These are phyloP conservation scores for Spisula solida DNA, from an alignment of 2,888 invertebrate genomes.

Conservation along the genomic window DNA sequence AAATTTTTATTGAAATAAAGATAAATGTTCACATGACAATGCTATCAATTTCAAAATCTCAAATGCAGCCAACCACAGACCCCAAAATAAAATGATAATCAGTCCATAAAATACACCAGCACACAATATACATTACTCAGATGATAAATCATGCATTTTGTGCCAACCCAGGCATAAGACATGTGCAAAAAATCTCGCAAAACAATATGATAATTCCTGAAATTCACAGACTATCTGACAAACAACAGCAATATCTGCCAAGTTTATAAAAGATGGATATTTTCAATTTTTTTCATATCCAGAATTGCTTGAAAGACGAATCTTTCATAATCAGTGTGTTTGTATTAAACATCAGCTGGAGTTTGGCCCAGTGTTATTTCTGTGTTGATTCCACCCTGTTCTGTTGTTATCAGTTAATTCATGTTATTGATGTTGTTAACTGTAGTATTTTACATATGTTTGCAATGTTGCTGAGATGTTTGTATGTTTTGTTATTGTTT, in stretches of 20 bases:
- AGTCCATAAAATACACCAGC: not conserved
- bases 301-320: not conserved
- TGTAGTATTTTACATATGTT: conserved; percentile 5
- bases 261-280: conserved; percentile 16
- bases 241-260: conserved; percentile 19
- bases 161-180: conserved; percentile 26
- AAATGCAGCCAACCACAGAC: not conserved
- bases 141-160: conserved; percentile 17
- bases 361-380: not conserved
- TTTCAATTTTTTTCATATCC: conserved; percentile 11
- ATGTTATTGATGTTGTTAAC: conserved; percentile 11
- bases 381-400: not conserved
- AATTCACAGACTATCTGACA: conserved; percentile 15
- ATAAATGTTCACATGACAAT: too few relatives aligned
- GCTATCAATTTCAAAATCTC: too few relatives aligned
- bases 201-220: not conserved
- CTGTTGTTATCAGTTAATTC: not conserved
- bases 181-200: not conserved
- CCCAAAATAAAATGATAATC: not conserved
- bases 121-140: not conserved
- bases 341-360: conserved; percentile 17
- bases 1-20: too few relatives aligned
- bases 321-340: not conserved
- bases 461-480: not conserved
- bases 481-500: too few relatives aligned